Percentiles rank a stretch among this genome's conserved stretches.
These are phyloP conservation scores for Drosophila yakuba DNA, from an alignment of 1,140 invertebrate genomes.

Conservation along the genomic window DNA sequence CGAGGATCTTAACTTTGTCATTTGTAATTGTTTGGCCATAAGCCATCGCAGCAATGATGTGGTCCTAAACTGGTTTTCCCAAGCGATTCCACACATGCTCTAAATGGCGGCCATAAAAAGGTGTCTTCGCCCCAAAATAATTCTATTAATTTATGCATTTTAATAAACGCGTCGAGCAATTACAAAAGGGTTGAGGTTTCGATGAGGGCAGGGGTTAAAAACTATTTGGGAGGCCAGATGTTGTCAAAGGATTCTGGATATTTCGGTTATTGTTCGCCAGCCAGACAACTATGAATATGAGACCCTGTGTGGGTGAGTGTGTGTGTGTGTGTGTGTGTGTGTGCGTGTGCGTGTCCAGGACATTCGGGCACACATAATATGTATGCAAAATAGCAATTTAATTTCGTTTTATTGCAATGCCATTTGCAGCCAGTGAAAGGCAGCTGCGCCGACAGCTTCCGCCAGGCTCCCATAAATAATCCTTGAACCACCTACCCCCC, in stretches of 20 bases:
- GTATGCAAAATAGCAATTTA: slow-evolving; percentile 83
- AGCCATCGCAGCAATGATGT: slow-evolving; percentile 56
- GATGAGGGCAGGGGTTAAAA: slow-evolving; percentile 33
- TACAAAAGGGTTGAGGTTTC: slow-evolving; percentile 46
- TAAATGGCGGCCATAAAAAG: slow-evolving; percentile 47
- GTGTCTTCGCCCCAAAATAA: slow-evolving; percentile 48
- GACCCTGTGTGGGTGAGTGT: slow-evolving; percentile 18
- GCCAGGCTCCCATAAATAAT: slow-evolving; percentile 68
- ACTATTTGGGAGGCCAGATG: slow-evolving; percentile 74
- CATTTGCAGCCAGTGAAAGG: slow-evolving; percentile 74
- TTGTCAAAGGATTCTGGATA: slow-evolving; percentile 73
- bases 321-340: slow-evolving; percentile 10
- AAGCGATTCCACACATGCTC: slow-evolving; percentile 55
- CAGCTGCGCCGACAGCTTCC: slow-evolving; percentile 64
- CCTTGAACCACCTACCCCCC: slow-evolving; percentile 20
- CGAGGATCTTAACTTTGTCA: slow-evolving; percentile 31
- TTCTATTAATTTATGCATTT: slow-evolving; percentile 81
- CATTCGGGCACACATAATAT: slow-evolving; percentile 57
- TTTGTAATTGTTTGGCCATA: slow-evolving; percentile 68
- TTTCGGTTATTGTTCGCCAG: slow-evolving; percentile 53
- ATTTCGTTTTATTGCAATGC: slow-evolving; percentile 82
- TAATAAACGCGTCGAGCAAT: slow-evolving; percentile 76
- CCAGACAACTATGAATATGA: slow-evolving; percentile 73
- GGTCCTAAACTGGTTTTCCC: slow-evolving; percentile 51
- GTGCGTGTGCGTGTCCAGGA: slow-evolving; percentile 48